These are phyloP conservation scores for Cranoglanis bouderius DNA, from an alignment of 2,113 vertebrate species.

Conservation along the genomic window DNA sequence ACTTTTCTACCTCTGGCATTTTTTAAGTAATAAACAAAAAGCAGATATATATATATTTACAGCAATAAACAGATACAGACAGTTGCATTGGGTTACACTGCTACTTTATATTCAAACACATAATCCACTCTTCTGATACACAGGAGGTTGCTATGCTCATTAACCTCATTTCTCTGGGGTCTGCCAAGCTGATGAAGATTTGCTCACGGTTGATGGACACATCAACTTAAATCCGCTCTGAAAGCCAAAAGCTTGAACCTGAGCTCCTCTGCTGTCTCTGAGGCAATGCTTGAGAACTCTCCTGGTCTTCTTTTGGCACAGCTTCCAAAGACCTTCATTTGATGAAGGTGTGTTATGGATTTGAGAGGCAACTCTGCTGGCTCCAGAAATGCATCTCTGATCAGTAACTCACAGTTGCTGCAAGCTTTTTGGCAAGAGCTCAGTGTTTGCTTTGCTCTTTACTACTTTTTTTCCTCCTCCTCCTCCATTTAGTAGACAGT, in stretches of 20 bases:
- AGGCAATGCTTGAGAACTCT: neutral
- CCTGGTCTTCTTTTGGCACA: neutral
- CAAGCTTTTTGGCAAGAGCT: neutral
- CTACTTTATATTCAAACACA: slow-evolving; percentile 1
- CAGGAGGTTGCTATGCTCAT: neutral
- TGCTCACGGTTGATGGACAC: neutral
- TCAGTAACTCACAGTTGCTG: neutral
- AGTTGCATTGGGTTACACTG: neutral
- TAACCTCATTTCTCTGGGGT: neutral
- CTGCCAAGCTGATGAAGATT: neutral
- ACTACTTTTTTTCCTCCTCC: neutral
- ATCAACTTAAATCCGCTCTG: neutral
- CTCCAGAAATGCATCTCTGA: neutral
- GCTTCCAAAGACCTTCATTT: neutral
- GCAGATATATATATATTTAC: neutral
- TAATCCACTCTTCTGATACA: neutral
- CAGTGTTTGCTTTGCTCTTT: neutral
- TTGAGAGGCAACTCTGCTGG: neutral
- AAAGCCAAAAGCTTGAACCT: neutral
- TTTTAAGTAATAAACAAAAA: neutral
- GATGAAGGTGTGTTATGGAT: neutral
- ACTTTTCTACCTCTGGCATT: neutral
- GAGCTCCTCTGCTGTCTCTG: neutral
- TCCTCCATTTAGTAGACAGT: neutral
- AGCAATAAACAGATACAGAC: neutral